Conservation (phyloP, 2,113 vertebrate genomes). For the Gasterosteus aculeatus region DNA sequence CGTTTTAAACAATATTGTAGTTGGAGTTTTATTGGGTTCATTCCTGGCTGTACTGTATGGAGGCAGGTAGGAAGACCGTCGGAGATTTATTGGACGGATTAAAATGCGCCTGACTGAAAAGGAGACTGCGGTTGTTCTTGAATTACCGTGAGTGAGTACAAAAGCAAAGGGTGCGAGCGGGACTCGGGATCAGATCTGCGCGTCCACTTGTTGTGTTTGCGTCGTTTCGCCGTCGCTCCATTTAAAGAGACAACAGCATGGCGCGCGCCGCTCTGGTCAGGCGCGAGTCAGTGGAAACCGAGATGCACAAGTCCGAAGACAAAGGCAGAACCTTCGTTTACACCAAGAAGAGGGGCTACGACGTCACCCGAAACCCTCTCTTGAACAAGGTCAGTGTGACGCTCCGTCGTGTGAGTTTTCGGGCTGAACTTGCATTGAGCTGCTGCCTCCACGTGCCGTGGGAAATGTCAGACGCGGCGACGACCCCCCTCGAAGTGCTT, state of each 20-base stretch:
- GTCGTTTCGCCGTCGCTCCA: constrained; percentile 63
- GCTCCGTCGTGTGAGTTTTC: neutral
- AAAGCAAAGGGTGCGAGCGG: neutral
- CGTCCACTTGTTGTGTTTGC: constrained; percentile 75
- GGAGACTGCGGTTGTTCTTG: neutral
- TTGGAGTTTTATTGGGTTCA: neutral
- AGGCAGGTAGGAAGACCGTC: neutral
- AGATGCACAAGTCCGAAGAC: constrained; percentile 74
- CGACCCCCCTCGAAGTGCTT: neutral
- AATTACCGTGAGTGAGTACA: neutral
- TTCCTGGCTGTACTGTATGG: neutral
- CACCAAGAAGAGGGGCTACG: constrained; percentile 87
- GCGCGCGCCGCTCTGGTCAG: constrained; percentile 66
- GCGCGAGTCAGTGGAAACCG: constrained; percentile 78
- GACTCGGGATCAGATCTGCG: constrained; percentile 32
- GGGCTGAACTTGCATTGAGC: constrained; percentile 20
- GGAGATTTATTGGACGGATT: neutral
- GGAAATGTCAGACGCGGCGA: constrained; percentile 19
- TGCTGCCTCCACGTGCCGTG: constrained; percentile 50
- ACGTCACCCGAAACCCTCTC: constrained; percentile 85
- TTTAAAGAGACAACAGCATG: constrained; percentile 81
- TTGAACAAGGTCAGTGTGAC: constrained; percentile 86
- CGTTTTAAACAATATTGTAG: neutral
- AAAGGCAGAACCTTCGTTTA: constrained; percentile 69
- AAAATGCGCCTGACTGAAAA: constrained; percentile 46